A percentile compares a stretch with the other conserved stretches of the same genome.
These are phyloP conservation scores for Gambelia wislizenii DNA, from an alignment of 2,797 vertebrate species.

Conservation along the genomic window DNA sequence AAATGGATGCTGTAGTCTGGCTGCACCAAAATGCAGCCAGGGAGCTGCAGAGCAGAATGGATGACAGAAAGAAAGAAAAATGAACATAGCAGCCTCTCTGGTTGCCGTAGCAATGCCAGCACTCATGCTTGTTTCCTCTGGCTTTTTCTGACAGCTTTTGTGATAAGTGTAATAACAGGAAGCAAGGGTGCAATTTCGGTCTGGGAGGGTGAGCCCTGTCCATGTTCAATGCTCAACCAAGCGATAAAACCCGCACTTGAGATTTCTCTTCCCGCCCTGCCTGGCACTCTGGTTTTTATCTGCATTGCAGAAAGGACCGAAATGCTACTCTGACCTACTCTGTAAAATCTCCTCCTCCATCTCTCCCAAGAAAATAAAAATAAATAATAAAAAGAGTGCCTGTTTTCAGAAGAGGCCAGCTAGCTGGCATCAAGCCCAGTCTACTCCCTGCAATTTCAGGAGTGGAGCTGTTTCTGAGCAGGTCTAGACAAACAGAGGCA, in stretches of 20 bases:
- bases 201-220: not conserved
- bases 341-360: not conserved
- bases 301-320: conserved; percentile 18
- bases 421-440: not conserved
- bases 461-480: too few species aligned
- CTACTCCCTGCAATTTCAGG: not conserved
- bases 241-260: too few species aligned
- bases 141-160: not conserved
- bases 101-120: too few species aligned
- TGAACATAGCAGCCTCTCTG: too few species aligned
- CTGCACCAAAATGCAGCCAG: too few species aligned
- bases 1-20: too few species aligned
- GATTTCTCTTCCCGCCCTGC: not conserved
- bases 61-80: too few species aligned
- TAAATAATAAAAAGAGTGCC: not conserved
- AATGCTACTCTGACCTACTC: not conserved
- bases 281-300: not conserved
- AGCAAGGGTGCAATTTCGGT: not conserved
- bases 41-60: too few species aligned
- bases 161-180: not conserved
- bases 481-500: too few species aligned
- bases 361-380: not conserved
- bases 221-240: not conserved
- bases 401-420: not conserved
- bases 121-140: too few species aligned